phyloP scores from a whole-genome alignment of 2,113 vertebrate species.

The Oryzias curvinotus region DNA sequence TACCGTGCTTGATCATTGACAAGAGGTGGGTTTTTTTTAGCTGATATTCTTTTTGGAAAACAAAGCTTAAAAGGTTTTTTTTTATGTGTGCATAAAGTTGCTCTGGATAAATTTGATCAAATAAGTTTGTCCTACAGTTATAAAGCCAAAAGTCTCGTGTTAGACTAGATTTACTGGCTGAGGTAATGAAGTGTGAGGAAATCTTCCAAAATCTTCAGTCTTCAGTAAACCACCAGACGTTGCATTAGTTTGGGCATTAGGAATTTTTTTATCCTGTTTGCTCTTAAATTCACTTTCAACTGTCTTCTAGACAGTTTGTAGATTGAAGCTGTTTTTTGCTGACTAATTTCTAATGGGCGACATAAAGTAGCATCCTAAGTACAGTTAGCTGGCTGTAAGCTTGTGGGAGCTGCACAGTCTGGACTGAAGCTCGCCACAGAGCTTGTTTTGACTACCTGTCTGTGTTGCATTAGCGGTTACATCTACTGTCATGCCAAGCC shows the following conservation, averaged over 20 bases:
- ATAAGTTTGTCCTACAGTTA: neutral
- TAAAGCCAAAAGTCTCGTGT: too few relatives aligned
- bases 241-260: conserved; percentile 39
- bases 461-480: conserved; percentile 47
- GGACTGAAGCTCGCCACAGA: conserved; percentile 22
- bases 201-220: too few relatives aligned
- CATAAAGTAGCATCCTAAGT: neutral
- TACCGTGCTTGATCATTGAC: too few relatives aligned
- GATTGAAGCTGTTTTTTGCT: conserved; percentile 4
- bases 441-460: conserved; percentile 35
- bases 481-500: conserved; percentile 43
- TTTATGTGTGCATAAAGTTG: too few relatives aligned
- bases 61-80: too few relatives aligned
- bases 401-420: conserved; percentile 5
- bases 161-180: neutral
- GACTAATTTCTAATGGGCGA: conserved; percentile 9
- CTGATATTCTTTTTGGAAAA: too few relatives aligned
- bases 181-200: neutral
- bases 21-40: too few relatives aligned
- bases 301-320: conserved; percentile 7
- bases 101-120: too few relatives aligned
- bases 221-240: too few relatives aligned
- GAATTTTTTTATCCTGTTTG: conserved; percentile 45
- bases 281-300: conserved; percentile 16
- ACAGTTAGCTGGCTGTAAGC: conserved; percentile 8